Evolutionary conservation across 2,888 invertebrate genomes (phyloP), one percentile per base, ranked within the genome.

Genomic region (Miltochrista miniata): DNA sequence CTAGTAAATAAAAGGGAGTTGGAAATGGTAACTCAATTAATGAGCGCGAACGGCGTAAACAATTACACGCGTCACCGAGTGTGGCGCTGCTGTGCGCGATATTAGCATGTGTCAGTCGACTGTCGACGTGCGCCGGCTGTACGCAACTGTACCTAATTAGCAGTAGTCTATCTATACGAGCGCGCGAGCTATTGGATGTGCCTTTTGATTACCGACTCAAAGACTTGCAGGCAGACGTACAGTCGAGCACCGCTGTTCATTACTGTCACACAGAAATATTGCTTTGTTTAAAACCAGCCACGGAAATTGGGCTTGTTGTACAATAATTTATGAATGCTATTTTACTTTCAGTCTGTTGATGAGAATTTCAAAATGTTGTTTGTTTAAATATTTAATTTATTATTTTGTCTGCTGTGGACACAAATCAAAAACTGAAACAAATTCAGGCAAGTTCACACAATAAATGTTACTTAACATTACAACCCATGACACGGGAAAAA

Each of bases 181-280:
- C 64, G 53, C 45, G 56, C 50, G 58, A 67, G 65, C 54, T 66
- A 66, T 64, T 61, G 56, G 52, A 53, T 59, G 64, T 64, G 56
- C 59, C 59, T 67, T 65, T 66, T 66, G 68, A 66, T 64, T 59
- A 68, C 45, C 15, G 34, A 54, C 51, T 64, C 64, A 64, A 63
- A 63, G 48, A 64, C 31, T 40, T 40, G 30, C 12, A 18, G 33
- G 15, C 36, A 36, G 43, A 35, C 38, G 49, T 50, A 66, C 56
- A 47, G 14, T 46, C 50, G 33, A 46, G 43, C 45, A 39, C 56
- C 50, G 53, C 42, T 54, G 51, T 54, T 64, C 64, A 56, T 67
- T 63, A 67, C 42, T 13, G 42, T 14, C 47, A 45, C 45, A 46
- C 29, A 49, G 53, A 53, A 49, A 51, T 54, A 51, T 35, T 33